Evolutionary conservation across 2,797 vertebrate species (phyloP).

Genomic region (Otus scops): DNA sequence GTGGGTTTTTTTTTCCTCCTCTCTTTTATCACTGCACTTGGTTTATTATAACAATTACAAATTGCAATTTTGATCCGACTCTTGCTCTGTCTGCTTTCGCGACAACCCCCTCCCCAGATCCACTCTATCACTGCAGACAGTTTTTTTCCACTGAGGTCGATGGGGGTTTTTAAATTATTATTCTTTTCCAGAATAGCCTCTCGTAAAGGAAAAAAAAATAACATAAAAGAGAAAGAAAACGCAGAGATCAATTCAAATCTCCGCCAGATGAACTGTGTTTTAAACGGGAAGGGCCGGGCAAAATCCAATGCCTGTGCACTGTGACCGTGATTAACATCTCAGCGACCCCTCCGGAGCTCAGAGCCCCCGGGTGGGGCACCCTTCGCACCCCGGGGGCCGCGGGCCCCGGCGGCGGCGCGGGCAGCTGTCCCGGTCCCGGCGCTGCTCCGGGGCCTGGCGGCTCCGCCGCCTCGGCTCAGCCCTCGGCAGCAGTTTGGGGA

Average conservation of each 20-base stretch:
- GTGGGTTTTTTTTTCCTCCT: not conserved
- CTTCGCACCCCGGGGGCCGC: too few species aligned
- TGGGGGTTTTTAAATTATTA: too few species aligned
- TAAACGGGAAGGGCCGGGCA: not conserved
- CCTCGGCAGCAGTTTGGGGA: slow-evolving; percentile 31
- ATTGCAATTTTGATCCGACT: slow-evolving; percentile 78
- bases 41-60: slow-evolving; percentile 90
- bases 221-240: not conserved
- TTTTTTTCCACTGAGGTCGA: not conserved
- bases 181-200: not conserved
- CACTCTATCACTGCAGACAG: not conserved
- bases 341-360: not conserved
- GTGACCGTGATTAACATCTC: not conserved
- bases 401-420: not conserved
- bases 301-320: not conserved
- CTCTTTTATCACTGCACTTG: slow-evolving; percentile 69
- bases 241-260: not conserved
- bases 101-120: not conserved
- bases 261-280: not conserved
- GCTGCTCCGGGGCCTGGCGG: not conserved
- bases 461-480: not conserved
- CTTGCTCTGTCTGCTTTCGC: slow-evolving; percentile 25
- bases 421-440: not conserved
- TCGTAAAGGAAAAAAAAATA: not conserved
- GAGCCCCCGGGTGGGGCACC: not conserved